Base-by-base conservation (phyloP, 2,797 vertebrate species). In the Urocyon cinereoargenteus region DNA sequence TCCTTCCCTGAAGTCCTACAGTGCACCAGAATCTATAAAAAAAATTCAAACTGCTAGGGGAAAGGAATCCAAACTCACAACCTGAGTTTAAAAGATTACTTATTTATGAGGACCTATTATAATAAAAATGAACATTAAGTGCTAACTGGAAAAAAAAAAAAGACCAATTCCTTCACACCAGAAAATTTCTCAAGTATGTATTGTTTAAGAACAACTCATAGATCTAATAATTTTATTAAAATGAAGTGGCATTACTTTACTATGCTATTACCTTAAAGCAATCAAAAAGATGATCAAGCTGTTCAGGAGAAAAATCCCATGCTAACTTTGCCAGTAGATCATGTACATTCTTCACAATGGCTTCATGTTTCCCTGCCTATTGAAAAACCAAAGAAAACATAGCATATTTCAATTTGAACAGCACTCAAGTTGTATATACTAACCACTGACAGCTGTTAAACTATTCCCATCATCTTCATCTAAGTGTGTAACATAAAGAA, bases 261-360 rank as follows among this genome's bases (percentile, higher is more conserved):
- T 45, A 70, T 28, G 51, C 2, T 72, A 40, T 99, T 98, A 99
- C 99, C 99, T 99, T 99, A 98, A 99, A 99, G 98, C 99, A 99
- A 98, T 99, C 99, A 97, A 99, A 99, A 77, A 99, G 99, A 98
- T 99, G 99, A 98, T 99, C 99, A 64, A 99, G 99, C 98, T 99
- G 99, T 98, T 99, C 99, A 89, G 99, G 99, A 92, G 99, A 99
- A 98, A 99, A 99, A 98, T 99, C 99, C 99, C 99, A 99, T 0
- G 99, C 99, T 98, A 99, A 98, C 98, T 99, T 99, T 96, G 99
- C 99, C 88, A 99, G 99, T 49, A 99, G 99, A 98, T 99, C 99
- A 90, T 99, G 99, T 97, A 99, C 99, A 97, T 99, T 99, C 98
- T 99, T 99, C 96, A 99, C 99, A 98, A 99, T 99, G 91, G 99